Conservation (phyloP, 1,140 invertebrate genomes). For the Frieseomelitta varia region DNA sequence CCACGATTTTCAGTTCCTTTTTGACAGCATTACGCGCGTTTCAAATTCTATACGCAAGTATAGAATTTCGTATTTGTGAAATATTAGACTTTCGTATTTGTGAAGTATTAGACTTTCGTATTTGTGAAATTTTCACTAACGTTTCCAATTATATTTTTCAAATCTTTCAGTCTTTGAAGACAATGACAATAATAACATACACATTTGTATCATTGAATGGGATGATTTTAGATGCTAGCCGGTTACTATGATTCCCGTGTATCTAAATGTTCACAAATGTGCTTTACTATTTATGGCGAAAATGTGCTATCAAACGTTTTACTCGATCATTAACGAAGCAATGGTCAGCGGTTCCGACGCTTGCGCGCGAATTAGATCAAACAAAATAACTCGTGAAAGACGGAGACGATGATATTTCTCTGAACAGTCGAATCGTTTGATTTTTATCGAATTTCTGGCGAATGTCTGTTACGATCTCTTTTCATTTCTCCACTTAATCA, state of each 20-base stretch:
- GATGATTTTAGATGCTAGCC: neutral
- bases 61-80: too few relatives aligned
- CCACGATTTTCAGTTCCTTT: neutral
- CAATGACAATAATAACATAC: neutral
- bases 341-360: neutral
- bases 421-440: neutral
- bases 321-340: slow-evolving; percentile 8
- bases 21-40: neutral
- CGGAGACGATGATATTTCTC: slow-evolving; percentile 1
- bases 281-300: neutral
- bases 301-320: slow-evolving; percentile 1
- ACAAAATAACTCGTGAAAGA: slow-evolving; percentile 28
- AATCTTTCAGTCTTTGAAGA: neutral
- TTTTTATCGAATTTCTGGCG: neutral
- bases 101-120: too few relatives aligned
- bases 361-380: slow-evolving; percentile 27
- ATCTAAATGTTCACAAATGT: too few relatives aligned
- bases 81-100: too few relatives aligned
- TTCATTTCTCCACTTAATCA: neutral
- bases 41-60: too few relatives aligned
- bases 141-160: neutral
- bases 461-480: too few relatives aligned
- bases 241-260: neutral
- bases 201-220: neutral
- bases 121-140: neutral